Conservation (phyloP, 37 sponge, comb jelly and placozoan species). For the Petrosia ficiformis region DNA sequence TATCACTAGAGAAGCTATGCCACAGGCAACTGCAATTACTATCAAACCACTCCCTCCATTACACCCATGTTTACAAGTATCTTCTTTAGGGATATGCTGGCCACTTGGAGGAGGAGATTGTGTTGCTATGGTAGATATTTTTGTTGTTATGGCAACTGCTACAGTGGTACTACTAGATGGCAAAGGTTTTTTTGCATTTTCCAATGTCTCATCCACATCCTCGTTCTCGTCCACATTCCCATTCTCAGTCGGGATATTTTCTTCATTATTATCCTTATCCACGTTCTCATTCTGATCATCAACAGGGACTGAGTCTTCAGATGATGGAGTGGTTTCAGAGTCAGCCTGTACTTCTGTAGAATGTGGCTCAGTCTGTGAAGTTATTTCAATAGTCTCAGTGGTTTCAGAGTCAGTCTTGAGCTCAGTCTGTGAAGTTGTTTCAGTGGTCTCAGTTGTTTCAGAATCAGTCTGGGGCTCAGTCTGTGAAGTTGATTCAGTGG, state of each 20-base stretch:
- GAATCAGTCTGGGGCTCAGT: no score
- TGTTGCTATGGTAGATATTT: background rate
- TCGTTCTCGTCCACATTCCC: background rate
- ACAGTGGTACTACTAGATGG: background rate
- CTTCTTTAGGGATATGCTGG: background rate
- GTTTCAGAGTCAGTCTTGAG: no score
- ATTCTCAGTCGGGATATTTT: background rate
- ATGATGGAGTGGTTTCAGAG: background rate
- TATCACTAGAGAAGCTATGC: constrained; percentile 25
- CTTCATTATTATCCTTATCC: background rate
- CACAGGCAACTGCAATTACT: constrained; percentile 37
- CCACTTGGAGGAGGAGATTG: no score
- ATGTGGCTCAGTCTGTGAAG: no score
- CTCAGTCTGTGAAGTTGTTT: no score
- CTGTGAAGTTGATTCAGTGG: no score
- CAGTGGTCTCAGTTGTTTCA: no score
- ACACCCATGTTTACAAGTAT: constrained; percentile 13
- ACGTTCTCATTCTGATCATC: background rate
- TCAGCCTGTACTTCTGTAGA: no score
- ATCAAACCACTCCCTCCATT: constrained; percentile 41
- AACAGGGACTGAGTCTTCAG: background rate
- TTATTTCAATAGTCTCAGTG: no score
- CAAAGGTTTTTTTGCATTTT: background rate
- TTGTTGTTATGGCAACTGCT: background rate
- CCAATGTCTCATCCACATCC: background rate